These are phyloP conservation scores for Aricia artaxerxes DNA, from an alignment of 2,888 invertebrate genomes.

Conservation along the genomic window DNA sequence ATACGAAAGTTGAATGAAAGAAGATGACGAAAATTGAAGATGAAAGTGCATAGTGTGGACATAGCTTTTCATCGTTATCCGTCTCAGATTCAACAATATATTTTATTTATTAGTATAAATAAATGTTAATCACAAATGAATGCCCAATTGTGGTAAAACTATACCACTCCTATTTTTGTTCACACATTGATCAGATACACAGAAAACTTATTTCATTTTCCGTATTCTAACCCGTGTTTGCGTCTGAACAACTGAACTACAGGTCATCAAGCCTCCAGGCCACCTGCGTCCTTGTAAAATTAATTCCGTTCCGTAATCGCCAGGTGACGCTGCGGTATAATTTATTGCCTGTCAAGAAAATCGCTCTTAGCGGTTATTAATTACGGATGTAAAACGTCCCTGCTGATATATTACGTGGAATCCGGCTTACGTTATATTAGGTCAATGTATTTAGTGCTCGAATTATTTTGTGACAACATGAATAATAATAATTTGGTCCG, in stretches of 20 bases:
- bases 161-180: too few species aligned
- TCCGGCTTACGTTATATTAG: background rate
- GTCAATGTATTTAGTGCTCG: background rate
- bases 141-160: too few species aligned
- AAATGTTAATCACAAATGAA: too few species aligned
- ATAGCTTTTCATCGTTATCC: too few species aligned
- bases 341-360: conserved; percentile 54
- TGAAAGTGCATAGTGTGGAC: too few species aligned
- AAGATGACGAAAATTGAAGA: too few species aligned
- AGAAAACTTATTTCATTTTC: background rate
- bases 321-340: conserved; percentile 47
- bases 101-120: too few species aligned
- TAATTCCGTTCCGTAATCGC: conserved; percentile 51
- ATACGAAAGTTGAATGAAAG: too few species aligned
- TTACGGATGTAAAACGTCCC: background rate
- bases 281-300: conserved; percentile 47
- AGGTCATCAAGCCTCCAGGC: conserved; percentile 25
- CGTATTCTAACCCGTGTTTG: background rate
- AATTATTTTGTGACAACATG: background rate
- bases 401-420: conserved; percentile 7
- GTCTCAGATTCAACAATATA: too few species aligned
- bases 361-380: conserved; percentile 39
- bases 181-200: background rate
- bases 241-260: background rate
- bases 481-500: background rate